Base-by-base conservation (phyloP, 2,797 vertebrate species). In the Gallirallus australis region DNA sequence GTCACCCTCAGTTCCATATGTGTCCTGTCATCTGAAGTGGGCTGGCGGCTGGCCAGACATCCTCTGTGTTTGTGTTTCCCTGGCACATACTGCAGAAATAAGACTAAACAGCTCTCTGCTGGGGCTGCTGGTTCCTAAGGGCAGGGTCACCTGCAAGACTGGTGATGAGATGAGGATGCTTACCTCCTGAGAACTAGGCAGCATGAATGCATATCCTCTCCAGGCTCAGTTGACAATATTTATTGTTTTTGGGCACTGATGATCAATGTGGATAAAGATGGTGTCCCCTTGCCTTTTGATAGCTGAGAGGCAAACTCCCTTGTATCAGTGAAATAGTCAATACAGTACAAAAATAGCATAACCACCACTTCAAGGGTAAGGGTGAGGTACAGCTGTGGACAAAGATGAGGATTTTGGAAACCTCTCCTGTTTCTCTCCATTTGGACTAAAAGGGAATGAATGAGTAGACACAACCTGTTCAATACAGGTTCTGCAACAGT, bases 1-100 rank as follows among this genome's bases (percentile, higher is more conserved):
- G 85, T 86, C 81, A 86, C 89, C 48, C 48, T 75, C 24, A 48
- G 31, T 59, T 93, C 77, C 82, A 71, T 91, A 71, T 83, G 91
- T 33, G 53, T 63, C 82, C 37, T 39, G 73, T 86, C 89, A 59
- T 82, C 85, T 83, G 59, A 89, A 91, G 59, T 68, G 50, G 31
- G 24, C 50, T 89, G 89, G 89, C 28, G 0, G 21, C 20, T 0
- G 1, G 31, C 81, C 85, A 93, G 59, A 5, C 28, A 6, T 75
- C 61, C 30, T 42, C 72, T 63, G 33, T 16, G 28, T 57, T 82
- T 83, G 59, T 76, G 53, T 71, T 91, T 83, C 57, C 50, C 37
- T 73, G 68, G 53, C 63, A 86, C 21, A 25, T 19, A 15, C 20
- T 0, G 0, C 33, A 61, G 31, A 79, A 79, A 63, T 42, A 53